A percentile compares a stretch with the other conserved stretches of the same genome.
phyloP scores from a whole-genome alignment of 2,797 vertebrate species.

The Coregonus suidteri region DNA sequence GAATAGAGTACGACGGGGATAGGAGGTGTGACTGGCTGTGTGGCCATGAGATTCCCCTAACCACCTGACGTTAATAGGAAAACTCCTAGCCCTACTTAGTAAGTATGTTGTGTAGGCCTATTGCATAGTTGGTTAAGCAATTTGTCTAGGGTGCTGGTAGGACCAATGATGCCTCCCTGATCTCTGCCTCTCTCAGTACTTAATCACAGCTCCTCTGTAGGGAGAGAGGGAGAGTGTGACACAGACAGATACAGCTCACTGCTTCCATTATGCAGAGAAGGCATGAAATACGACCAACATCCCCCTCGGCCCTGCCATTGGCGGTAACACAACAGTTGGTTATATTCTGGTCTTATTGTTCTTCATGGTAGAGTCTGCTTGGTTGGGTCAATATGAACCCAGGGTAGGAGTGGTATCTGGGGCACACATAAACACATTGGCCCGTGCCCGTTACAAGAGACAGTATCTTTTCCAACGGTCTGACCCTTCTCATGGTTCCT shows the following conservation, averaged over 20 bases:
- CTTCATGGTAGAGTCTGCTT: constrained; percentile 37
- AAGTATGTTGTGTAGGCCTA: background rate
- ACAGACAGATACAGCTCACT: constrained; percentile 58
- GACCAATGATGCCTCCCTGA: constrained; percentile 22
- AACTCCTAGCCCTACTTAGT: background rate
- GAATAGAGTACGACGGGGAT: background rate
- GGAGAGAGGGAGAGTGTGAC: constrained; percentile 61
- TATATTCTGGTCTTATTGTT: constrained; percentile 53
- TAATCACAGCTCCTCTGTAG: constrained; percentile 37
- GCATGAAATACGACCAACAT: constrained; percentile 70
- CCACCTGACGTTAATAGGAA: too few relatives aligned
- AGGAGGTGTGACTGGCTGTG: too few relatives aligned
- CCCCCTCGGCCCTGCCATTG: constrained; percentile 36
- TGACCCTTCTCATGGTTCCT: constrained; percentile 58
- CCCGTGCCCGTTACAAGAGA: constrained; percentile 27
- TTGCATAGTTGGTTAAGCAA: background rate
- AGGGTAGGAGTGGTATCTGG: constrained; percentile 44
- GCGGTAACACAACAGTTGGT: constrained; percentile 37
- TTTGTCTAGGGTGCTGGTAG: background rate
- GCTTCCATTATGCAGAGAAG: constrained; percentile 75
- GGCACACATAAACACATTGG: constrained; percentile 45
- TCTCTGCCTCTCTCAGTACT: background rate
- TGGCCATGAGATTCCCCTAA: too few relatives aligned
- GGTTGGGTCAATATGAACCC: constrained; percentile 40
- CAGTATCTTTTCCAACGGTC: constrained; percentile 32